Percentiles rank a stretch among this genome's conserved stretches.
Conservation (phyloP, 2,888 invertebrate genomes). For the Latrodectus hesperus region DNA sequence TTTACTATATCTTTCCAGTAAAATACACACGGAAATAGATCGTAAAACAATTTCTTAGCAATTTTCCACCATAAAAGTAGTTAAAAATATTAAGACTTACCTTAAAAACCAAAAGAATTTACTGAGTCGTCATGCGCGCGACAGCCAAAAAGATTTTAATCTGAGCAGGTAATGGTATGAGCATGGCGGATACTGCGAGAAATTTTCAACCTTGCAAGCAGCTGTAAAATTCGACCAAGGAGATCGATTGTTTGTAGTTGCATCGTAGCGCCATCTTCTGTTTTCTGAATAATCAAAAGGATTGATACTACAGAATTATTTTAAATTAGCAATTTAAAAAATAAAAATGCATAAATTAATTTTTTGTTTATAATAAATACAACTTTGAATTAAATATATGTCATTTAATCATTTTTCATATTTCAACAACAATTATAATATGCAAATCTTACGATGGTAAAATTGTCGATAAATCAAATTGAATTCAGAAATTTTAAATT, state of each 20-base stretch:
- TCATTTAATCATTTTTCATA: too few species aligned
- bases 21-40: conserved; percentile 7
- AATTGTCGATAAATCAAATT: too few species aligned
- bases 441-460: too few species aligned
- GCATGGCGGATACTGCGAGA: conserved; percentile 50
- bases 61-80: conserved; percentile 20
- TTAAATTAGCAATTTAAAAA: not conserved
- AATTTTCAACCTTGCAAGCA: conserved; percentile 59
- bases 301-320: not conserved
- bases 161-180: conserved; percentile 67
- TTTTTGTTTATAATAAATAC: too few species aligned
- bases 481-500: too few species aligned
- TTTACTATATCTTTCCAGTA: conserved; percentile 27
- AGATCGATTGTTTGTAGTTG: conserved; percentile 56
- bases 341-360: too few species aligned
- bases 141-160: conserved; percentile 65
- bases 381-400: too few species aligned
- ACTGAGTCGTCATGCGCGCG: conserved; percentile 67
- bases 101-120: conserved; percentile 49
- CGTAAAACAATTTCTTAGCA: conserved; percentile 7
- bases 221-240: conserved; percentile 65
- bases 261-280: conserved; percentile 60
- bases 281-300: not conserved
- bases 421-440: too few species aligned
- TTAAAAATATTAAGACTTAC: conserved; percentile 47